Conservation (phyloP, 2,797 vertebrate genomes). For the Cephalopachus bancanus region DNA sequence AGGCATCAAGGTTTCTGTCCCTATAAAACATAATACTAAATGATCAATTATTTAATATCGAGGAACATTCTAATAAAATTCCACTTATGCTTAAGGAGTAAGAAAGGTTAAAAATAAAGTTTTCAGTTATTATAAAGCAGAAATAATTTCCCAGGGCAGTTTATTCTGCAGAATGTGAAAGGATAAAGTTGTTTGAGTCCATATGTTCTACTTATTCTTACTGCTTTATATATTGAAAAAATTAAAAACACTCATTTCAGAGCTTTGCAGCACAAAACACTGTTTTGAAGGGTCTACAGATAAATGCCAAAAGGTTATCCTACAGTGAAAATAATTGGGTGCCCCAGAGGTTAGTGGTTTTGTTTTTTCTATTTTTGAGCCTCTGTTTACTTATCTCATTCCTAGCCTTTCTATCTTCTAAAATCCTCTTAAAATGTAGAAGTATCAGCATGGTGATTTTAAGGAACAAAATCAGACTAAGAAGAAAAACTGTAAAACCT, state of each 20-base stretch:
- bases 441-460: conserved; percentile 55
- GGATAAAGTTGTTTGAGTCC: conserved; percentile 61
- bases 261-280: conserved; percentile 55
- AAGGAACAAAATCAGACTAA: conserved; percentile 24
- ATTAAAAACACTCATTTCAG: conserved; percentile 74
- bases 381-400: conserved; percentile 85
- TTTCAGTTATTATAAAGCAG: conserved; percentile 33
- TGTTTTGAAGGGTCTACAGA: conserved; percentile 79
- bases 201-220: conserved; percentile 54
- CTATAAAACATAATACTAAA: conserved; percentile 4
- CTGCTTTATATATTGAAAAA: conserved; percentile 74
- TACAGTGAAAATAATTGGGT: conserved; percentile 87
- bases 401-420: conserved; percentile 55
- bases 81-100: neutral
- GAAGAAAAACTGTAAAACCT: neutral
- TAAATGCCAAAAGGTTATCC: conserved; percentile 86
- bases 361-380: conserved; percentile 77
- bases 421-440: conserved; percentile 78
- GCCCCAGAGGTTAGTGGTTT: conserved; percentile 82
- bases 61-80: neutral
- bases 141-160: conserved; percentile 27
- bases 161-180: conserved; percentile 63
- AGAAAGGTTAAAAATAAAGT: neutral
- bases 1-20: neutral
- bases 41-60: conserved; percentile 21